Evolutionary conservation across 1,140 invertebrate species (phyloP).

Genomic region (Drosophila varians): DNA sequence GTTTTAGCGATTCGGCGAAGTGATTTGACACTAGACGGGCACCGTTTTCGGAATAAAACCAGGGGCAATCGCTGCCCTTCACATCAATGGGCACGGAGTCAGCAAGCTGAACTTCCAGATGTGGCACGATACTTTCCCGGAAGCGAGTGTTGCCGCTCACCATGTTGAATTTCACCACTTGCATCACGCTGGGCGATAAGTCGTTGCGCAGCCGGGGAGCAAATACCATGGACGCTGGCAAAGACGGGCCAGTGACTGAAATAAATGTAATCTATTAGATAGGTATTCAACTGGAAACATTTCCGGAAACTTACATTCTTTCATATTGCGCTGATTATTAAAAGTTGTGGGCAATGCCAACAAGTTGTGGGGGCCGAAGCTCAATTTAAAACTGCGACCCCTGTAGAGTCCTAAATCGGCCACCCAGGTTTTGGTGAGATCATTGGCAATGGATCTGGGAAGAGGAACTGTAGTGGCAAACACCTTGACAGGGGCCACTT

Average conservation of each 20-base stretch:
- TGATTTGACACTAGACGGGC: constrained; percentile 84
- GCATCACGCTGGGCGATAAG: constrained; percentile 58
- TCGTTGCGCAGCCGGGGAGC: constrained; percentile 50
- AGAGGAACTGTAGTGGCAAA: constrained; percentile 84
- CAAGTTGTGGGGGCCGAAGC: constrained; percentile 89
- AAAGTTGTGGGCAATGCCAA: constrained; percentile 84
- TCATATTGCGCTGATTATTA: constrained; percentile 54
- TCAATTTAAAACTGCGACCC: constrained; percentile 89
- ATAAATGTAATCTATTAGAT: too few species aligned
- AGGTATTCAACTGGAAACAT: too few species aligned
- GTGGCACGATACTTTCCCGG: constrained; percentile 81
- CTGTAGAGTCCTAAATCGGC: constrained; percentile 88
- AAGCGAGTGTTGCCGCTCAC: constrained; percentile 50
- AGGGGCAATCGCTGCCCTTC: constrained; percentile 84
- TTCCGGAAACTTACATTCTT: constrained; percentile 53
- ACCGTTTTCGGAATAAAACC: constrained; percentile 78
- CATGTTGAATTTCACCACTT: constrained; percentile 67
- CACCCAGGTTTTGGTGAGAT: constrained; percentile 85
- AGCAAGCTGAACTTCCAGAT: constrained; percentile 84
- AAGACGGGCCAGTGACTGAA: constrained; percentile 16
- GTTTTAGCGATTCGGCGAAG: constrained; percentile 83
- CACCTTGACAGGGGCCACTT: constrained; percentile 82
- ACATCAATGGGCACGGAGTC: constrained; percentile 84
- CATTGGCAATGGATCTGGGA: constrained; percentile 83
- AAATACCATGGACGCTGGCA: constrained; percentile 44